Evolutionary conservation across 2,797 vertebrate genomes (phyloP), one percentile per base, ranked within the genome.

Genomic region (Alca torda): DNA sequence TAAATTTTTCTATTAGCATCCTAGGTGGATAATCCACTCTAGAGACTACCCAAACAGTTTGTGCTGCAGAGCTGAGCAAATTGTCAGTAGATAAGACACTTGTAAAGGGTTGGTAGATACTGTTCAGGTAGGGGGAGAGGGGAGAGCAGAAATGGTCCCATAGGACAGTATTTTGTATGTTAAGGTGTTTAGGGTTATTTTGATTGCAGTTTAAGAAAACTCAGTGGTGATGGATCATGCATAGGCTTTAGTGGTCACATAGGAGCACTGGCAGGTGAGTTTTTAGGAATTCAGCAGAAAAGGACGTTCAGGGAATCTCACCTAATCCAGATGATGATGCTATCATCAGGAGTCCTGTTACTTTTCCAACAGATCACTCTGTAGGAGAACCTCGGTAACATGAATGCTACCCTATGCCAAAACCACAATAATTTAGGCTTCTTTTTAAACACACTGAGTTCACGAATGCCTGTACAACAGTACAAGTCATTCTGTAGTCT

Each of bases 201-300:
- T 59, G 4, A 53, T 45, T 4, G 6, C 15, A n/a, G 4, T 35
- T 78, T 41, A 72, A 51, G n/a, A 50, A 94, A 81, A 82, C 18
- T 20, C 8, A 31, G 0, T 28, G 11, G 13, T 48, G 24, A 8
- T 31, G 23, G 26, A 35, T 45, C 4, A 24, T 9, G 16, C 2
- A 3, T 51, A 3, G 25, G 17, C 2, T 35, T 3, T 4, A 45
- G 9, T 20, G 8, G 11, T 26, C 41, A 48, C 3, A 12, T 9
- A 43, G 33, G 20, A 31, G 3, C 17, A 41, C 23, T 56, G 50
- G 13, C 46, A 76, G 37, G 5, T 50, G 14, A 53, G 4, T 9
- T 91, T 79, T 73, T 48, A 65, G 46, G 46, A 85, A 87, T 76
- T 73, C 50, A 76, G 9, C 19, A 54, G 25, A 65, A 74, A 19